Evolutionary conservation across 2,113 vertebrate genomes (phyloP).

Genomic region (Halcyon senegalensis): DNA sequence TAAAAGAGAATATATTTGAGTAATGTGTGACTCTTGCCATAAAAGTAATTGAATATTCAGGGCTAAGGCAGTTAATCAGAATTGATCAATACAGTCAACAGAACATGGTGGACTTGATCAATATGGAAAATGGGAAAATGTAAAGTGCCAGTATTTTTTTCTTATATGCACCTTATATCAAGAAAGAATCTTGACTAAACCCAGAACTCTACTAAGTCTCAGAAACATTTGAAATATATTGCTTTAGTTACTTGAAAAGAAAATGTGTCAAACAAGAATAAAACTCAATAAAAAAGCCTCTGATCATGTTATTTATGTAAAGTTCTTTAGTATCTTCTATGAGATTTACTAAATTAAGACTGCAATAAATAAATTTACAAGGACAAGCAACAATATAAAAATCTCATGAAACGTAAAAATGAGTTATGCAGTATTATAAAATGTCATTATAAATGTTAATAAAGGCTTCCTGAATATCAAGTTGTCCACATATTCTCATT

Average conservation of each 20-base stretch:
- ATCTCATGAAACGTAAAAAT: background rate
- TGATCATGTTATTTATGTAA: background rate
- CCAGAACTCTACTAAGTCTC: background rate
- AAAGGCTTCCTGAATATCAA: conserved; percentile 3
- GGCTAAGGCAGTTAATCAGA: background rate
- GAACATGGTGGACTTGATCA: background rate
- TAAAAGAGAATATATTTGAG: background rate
- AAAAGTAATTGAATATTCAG: background rate
- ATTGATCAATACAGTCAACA: background rate
- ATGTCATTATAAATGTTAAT: background rate
- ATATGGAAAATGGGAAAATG: background rate
- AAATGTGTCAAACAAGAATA: background rate
- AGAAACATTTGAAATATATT: background rate
- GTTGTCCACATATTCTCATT: background rate
- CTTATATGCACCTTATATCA: background rate
- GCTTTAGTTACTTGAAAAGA: background rate
- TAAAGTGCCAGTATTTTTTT: background rate
- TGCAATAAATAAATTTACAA: background rate
- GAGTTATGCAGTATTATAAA: background rate
- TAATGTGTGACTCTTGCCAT: background rate
- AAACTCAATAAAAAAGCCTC: background rate
- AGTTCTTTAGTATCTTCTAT: background rate
- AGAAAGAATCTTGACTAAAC: background rate
- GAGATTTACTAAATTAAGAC: background rate
- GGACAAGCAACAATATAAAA: background rate